phyloP scores from a whole-genome alignment of 2,113 vertebrate species.

The Glaucomys volans region DNA sequence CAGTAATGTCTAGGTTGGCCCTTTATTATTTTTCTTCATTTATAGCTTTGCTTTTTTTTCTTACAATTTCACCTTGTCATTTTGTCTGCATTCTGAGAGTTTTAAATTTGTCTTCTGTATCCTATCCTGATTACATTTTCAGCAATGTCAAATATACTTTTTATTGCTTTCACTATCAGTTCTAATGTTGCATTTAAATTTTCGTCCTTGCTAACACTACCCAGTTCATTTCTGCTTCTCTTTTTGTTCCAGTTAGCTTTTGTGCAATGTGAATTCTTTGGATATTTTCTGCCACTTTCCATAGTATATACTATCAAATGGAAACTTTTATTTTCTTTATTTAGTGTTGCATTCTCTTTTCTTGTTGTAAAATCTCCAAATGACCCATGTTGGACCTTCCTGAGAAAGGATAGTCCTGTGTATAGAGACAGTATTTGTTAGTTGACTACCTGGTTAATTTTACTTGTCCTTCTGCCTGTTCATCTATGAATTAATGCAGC shows the following conservation, averaged over 20 bases:
- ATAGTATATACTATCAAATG: background rate
- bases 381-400: background rate
- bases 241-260: constrained; percentile 42
- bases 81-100: background rate
- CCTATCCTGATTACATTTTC: background rate
- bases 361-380: background rate
- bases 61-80: background rate
- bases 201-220: background rate
- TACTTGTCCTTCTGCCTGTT: background rate
- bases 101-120: background rate
- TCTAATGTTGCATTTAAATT: constrained; percentile 6
- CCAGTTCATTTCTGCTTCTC: background rate
- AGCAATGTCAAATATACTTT: background rate
- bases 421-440: background rate
- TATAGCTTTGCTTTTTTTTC: background rate
- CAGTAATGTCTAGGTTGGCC: background rate
- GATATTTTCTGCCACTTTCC: background rate
- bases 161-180: background rate
- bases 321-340: background rate
- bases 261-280: background rate
- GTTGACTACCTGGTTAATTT: background rate
- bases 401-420: background rate
- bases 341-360: background rate
- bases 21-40: background rate
- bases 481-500: background rate